These are phyloP conservation scores for Micromussa lordhowensis DNA, from an alignment of 92 coral and sea anemone genomes.

Conservation along the genomic window DNA sequence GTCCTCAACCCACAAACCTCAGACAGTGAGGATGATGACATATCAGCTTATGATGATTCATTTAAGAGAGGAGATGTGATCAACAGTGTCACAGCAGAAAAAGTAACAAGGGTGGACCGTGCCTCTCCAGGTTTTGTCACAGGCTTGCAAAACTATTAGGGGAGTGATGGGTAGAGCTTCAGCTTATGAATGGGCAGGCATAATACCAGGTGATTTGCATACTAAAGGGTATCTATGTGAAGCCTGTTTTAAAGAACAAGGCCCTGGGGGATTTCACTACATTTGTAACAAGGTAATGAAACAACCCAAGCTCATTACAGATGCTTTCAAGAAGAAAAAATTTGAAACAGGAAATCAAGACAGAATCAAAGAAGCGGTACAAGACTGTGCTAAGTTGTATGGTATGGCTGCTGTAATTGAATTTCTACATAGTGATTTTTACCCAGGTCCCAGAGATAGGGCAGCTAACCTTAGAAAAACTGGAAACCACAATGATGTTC, in stretches of 20 bases:
- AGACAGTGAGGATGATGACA: conserved; percentile 54
- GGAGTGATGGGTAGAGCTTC: conserved; percentile 50
- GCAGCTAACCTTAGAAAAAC: conserved; percentile 8
- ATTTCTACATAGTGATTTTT: conserved; percentile 45
- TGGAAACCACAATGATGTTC: conserved; percentile 51
- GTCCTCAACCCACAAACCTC: conserved; percentile 43
- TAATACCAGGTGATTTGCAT: conserved; percentile 48
- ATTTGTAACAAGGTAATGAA: conserved; percentile 40
- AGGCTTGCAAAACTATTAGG: conserved; percentile 52
- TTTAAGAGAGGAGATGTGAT: background rate
- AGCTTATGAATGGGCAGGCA: conserved; percentile 52
- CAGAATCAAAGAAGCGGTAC: conserved; percentile 50
- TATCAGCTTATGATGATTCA: conserved; percentile 48
- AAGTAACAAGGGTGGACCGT: conserved; percentile 7
- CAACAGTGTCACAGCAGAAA: background rate
- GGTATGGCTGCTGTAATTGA: conserved; percentile 53
- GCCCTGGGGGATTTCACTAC: conserved; percentile 18
- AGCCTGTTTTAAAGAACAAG: no score
- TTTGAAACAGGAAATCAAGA: conserved; percentile 46
- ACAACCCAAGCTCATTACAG: conserved; percentile 33
- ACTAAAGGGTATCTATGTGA: conserved; percentile 47
- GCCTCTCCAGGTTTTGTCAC: conserved; percentile 44
- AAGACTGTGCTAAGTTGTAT: conserved; percentile 37
- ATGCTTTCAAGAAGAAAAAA: conserved; percentile 57
- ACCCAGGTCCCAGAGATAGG: conserved; percentile 19